A percentile compares a stretch with the other conserved stretches of the same genome.
These are phyloP conservation scores for Yponomeuta evonymella DNA, from an alignment of 2,888 invertebrate species.

Conservation along the genomic window DNA sequence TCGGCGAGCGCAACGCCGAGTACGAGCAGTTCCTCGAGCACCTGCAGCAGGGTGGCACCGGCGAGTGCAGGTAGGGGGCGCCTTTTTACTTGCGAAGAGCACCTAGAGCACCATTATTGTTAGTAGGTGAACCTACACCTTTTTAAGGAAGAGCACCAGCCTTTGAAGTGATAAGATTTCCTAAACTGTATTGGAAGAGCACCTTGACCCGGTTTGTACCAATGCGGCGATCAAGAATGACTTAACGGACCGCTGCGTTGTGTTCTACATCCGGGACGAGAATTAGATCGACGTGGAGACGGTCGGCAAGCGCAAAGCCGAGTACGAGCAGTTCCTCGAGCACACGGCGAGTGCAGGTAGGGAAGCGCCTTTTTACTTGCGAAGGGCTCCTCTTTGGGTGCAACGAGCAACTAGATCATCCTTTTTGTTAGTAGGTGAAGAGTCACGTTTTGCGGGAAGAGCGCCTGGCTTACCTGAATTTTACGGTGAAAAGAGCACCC, in stretches of 20 bases:
- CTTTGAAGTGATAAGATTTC: too few relatives aligned
- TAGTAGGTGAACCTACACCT: too few relatives aligned
- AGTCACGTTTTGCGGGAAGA: too few relatives aligned
- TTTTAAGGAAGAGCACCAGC: too few relatives aligned
- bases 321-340: conserved; percentile 95
- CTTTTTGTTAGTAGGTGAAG: too few relatives aligned
- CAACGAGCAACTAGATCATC: too few relatives aligned
- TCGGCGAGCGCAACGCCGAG: conserved; percentile 91
- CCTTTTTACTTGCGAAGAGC: too few relatives aligned
- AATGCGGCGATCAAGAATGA: conserved; percentile 99
- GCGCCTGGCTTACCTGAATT: too few relatives aligned
- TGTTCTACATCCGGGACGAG: conserved; percentile 96
- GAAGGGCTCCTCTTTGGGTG: too few relatives aligned
- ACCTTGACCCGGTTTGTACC: conserved; percentile 48
- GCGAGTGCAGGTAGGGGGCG: conserved; percentile 88
- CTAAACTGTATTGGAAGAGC: too few relatives aligned
- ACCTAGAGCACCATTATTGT: too few relatives aligned
- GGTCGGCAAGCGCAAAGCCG: conserved; percentile 91
- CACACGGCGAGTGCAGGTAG: conserved; percentile 95
- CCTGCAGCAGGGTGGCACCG: conserved; percentile 92
- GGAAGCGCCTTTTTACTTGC: neutral
- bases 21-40: conserved; percentile 97
- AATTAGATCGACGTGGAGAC: conserved; percentile 97
- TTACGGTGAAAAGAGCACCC: too few relatives aligned
- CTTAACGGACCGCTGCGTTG: conserved; percentile 97